Percentiles rank a stretch among this genome's conserved stretches.
Conservation (phyloP, 2,888 invertebrate species). For the Cerceris ruficornis region DNA sequence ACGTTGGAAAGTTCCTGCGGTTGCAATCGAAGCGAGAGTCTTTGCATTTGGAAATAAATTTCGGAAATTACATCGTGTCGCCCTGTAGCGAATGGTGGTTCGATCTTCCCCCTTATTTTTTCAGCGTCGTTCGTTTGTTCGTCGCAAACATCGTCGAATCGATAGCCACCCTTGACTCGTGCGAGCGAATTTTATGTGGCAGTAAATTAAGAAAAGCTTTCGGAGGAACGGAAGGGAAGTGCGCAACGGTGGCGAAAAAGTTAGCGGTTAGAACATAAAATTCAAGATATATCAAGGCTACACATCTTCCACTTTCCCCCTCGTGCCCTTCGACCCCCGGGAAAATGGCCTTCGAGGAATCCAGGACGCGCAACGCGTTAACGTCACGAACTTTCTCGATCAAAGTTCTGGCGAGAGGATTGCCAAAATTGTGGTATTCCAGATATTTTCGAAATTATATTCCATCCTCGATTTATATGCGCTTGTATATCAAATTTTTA, state of each 20-base stretch:
- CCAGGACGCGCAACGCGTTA: background rate
- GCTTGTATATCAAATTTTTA: no score
- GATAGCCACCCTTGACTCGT: slow-evolving; percentile 32
- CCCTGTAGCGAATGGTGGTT: slow-evolving; percentile 35
- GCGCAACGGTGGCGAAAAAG: slow-evolving; percentile 47
- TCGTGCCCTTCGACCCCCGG: background rate
- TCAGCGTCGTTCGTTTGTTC: slow-evolving; percentile 32
- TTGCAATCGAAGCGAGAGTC: background rate
- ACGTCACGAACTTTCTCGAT: slow-evolving; percentile 50
- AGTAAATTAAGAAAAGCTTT: slow-evolving; percentile 57
- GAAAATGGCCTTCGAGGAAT: background rate
- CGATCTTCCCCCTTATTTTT: background rate
- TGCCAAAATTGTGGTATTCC: slow-evolving; percentile 30
- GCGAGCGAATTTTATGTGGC: slow-evolving; percentile 55
- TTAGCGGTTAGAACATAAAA: slow-evolving; percentile 52
- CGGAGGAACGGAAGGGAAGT: slow-evolving; percentile 21
- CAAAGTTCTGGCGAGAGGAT: slow-evolving; percentile 35
- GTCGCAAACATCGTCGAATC: slow-evolving; percentile 30
- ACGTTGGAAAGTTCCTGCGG: background rate
- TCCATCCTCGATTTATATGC: background rate
- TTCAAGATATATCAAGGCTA: slow-evolving; percentile 29
- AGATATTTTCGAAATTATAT: slow-evolving; percentile 16
- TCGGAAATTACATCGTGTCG: slow-evolving; percentile 43
- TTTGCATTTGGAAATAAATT: slow-evolving; percentile 33
- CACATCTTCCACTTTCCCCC: background rate